Base-by-base conservation (phyloP, 2,888 invertebrate genomes). In the Xiphydria camelus region DNA sequence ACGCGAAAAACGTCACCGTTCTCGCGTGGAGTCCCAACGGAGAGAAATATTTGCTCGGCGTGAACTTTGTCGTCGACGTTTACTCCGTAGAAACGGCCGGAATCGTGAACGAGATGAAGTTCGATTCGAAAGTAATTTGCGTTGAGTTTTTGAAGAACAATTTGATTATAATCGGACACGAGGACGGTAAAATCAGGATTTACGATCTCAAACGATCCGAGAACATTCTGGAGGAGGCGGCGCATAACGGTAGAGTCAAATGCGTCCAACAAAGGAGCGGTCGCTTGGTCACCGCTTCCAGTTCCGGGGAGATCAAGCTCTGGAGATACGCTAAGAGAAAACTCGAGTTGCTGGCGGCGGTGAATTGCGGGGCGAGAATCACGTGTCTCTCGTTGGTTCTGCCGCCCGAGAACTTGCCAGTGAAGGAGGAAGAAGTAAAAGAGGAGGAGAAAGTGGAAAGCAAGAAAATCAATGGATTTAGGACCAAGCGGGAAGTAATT, bases 1-100 rank as follows among this genome's bases (percentile, higher is more conserved):
- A 74, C 6, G 75, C 73, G 0, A 72, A 66, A 45, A 62, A 64
- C 33, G 62, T 75, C 0, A 59, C 55, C 6, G 50, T 71, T n/a
- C 31, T 72, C 0, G 66, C 65, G 32, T 96, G 93, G 87, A 88
- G 89, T 36, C 86, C 89, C 3, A 81, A 82, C 59, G 94, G 92
- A 14, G 81, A 83, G 25, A 81, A 82, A 62, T 96, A 94, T 75
- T 82, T 88, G 3, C 72, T 95, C 38, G 83, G 84, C 17, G 86
- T 88, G 26, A 84, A 86, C 41, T 84, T 83, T 61, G 81, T 79
- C 50, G 79, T 93, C 20, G 89, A 92, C 75, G 78, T 96, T 15
- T 94, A 93, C 83, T 85, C 84, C 35, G 85, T 92, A 32, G 84
- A 87, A 68, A 84, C 83, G 49, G 92, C 93, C 3, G 87, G 87